These are phyloP conservation scores for Ciconia maguari DNA, from an alignment of 2,113 vertebrate species.

Conservation along the genomic window DNA sequence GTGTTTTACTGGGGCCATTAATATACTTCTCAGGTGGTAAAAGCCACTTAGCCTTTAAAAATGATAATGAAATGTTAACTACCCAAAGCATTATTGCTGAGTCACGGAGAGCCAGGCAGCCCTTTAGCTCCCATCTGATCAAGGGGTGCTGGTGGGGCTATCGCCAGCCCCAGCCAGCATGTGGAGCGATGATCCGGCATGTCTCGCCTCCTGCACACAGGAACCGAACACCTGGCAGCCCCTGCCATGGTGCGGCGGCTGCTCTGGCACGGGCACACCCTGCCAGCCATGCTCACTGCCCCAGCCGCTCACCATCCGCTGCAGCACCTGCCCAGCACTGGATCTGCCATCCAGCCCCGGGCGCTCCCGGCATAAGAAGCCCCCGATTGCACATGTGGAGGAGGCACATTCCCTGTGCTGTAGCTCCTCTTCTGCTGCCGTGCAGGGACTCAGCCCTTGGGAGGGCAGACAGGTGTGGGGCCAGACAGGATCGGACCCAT, in stretches of 20 bases:
- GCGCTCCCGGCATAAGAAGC: rapidly evolving
- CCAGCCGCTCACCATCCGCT: rapidly evolving
- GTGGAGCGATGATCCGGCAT: rapidly evolving
- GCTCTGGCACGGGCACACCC: rapidly evolving
- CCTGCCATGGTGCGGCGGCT: rapidly evolving
- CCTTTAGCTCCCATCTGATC: not conserved
- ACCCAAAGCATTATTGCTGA: slow-evolving; percentile 72
- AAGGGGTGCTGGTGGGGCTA: not conserved
- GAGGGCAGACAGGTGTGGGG: not conserved
- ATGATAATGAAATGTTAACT: slow-evolving; percentile 74
- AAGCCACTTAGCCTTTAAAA: slow-evolving; percentile 74
- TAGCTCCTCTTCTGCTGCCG: not conserved
- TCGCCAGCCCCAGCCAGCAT: rapidly evolving
- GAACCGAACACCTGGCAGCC: not conserved
- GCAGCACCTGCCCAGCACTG: rapidly evolving
- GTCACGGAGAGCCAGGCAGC: slow-evolving; percentile 45
- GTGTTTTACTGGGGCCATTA: slow-evolving; percentile 69
- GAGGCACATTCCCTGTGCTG: not conserved
- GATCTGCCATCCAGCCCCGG: rapidly evolving
- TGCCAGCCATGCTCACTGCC: rapidly evolving
- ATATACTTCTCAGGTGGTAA: slow-evolving; percentile 72
- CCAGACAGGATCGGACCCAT: not conserved
- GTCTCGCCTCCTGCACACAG: rapidly evolving
- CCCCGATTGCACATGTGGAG: rapidly evolving
- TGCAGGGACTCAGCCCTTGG: not conserved